Percentiles rank a stretch among this genome's conserved stretches.
Evolutionary conservation across 2,888 invertebrate species (phyloP).

Genomic region (Lissocephala sabroskyi): DNA sequence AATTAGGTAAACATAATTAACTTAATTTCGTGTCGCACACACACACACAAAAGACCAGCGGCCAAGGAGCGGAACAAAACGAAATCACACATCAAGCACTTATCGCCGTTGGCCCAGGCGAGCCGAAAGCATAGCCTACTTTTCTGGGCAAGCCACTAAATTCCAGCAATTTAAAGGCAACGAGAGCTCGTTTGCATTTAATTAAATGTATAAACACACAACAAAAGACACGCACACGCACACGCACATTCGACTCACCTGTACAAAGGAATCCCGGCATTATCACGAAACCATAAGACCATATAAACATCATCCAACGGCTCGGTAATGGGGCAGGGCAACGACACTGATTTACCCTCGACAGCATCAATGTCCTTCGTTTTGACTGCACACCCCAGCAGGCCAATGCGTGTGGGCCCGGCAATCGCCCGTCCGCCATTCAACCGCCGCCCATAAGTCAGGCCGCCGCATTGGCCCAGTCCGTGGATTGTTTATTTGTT

Average conservation of each 20-base stretch:
- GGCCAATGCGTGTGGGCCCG: constrained; percentile 8
- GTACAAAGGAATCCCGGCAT: constrained; percentile 89
- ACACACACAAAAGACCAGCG: constrained; percentile 13
- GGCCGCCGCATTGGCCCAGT: neutral
- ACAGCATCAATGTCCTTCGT: constrained; percentile 89
- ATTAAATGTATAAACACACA: constrained; percentile 49
- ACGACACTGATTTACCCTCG: constrained; percentile 88
- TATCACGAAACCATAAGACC: constrained; percentile 93
- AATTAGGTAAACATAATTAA: constrained; percentile 62
- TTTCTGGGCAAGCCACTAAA: constrained; percentile 23
- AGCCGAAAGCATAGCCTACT: constrained; percentile 21
- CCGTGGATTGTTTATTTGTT: constrained; percentile 17
- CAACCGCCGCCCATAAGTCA: constrained; percentile 2
- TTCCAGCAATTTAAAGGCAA: constrained; percentile 46
- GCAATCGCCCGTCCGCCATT: constrained; percentile 2
- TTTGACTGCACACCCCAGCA: constrained; percentile 74
- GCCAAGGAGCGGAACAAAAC: constrained; percentile 18
- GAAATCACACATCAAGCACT: constrained; percentile 34
- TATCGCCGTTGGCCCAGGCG: constrained; percentile 3
- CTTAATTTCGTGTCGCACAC: constrained; percentile 38
- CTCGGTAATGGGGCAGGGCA: constrained; percentile 89
- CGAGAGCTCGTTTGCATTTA: constrained; percentile 52
- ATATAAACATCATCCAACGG: constrained; percentile 91
- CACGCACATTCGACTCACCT: constrained; percentile 75
- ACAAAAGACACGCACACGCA: constrained; percentile 4